Evolutionary conservation across 2,797 vertebrate species (phyloP), one percentile per base, ranked within the genome.

Genomic region (Nannoperca obscura): DNA sequence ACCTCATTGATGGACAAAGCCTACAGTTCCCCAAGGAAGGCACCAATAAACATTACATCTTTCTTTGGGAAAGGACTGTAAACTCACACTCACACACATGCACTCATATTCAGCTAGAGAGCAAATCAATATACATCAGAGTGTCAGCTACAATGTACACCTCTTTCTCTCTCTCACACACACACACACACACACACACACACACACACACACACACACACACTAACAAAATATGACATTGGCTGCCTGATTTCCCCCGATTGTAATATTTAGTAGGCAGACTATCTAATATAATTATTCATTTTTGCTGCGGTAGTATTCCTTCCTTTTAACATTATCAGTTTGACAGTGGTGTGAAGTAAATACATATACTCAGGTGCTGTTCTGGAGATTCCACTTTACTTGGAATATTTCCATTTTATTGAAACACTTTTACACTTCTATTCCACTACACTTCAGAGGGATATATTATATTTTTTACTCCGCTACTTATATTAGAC

Each of bases 11-110:
- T 76, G 77, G 80, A 81, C 79, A 67, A 71, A 85, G 81, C 75
- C 52, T 65, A 80, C 75, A 62, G 77, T 77, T 88, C 84, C 81
- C 84, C 30, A 38, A 80, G 82, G 87, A 90, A 71, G 77, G 53
- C 72, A 81, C 81, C 80, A 87, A 86, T 90, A 90, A 92, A 90
- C 80, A 84, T 86, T 70, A 88, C 89, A 90, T 92, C 87, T 89
- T 81, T 89, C 86, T 89, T 81, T 74, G 66, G 74, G 78, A 84
- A 84, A 75, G 36, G 53, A 72, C 54, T 76, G 72, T 73, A 67
- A 86, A 87, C 81, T 80, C 71, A 78, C 76, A 62, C 80, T n/a
- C 65, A 71, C 64, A 84, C 5, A 5, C 64, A 57, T 17, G 20
- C 57, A 50, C 70, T 54, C 72, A 79, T 81, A 77, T 81, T 88